phyloP scores from a whole-genome alignment of 2,888 invertebrate genomes.

The Acanthosepion pharaonis region DNA sequence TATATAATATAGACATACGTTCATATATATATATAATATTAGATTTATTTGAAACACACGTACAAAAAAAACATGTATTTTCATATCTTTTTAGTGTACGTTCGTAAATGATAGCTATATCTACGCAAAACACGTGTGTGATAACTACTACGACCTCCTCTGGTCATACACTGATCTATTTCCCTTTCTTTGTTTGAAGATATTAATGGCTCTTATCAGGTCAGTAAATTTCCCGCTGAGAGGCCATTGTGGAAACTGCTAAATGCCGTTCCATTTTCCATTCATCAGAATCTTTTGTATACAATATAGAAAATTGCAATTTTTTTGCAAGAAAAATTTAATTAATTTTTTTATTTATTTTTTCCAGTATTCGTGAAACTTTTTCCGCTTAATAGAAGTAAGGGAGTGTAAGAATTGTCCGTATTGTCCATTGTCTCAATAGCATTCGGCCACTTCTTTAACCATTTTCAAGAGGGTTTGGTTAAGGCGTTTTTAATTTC shows the following conservation, averaged over 20 bases:
- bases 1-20: too few species aligned
- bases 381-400: too few species aligned
- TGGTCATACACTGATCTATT: background rate
- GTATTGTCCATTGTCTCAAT: too few species aligned
- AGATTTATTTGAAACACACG: background rate
- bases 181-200: background rate
- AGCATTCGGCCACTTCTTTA: too few species aligned
- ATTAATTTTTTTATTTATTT: too few species aligned
- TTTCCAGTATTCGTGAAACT: too few species aligned
- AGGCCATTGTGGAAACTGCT: background rate
- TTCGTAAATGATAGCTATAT: background rate
- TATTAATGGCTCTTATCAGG: background rate
- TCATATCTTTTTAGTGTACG: background rate
- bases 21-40: too few species aligned
- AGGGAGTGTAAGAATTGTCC: too few species aligned
- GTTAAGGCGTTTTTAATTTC: too few species aligned
- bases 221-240: background rate
- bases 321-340: too few species aligned
- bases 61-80: background rate
- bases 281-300: background rate
- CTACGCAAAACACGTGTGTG: background rate
- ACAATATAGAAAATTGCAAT: background rate
- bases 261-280: background rate
- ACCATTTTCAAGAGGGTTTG: too few species aligned
- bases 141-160: background rate